Conservation (phyloP, 2,797 vertebrate species). For the Pseudochirops cupreus region DNA sequence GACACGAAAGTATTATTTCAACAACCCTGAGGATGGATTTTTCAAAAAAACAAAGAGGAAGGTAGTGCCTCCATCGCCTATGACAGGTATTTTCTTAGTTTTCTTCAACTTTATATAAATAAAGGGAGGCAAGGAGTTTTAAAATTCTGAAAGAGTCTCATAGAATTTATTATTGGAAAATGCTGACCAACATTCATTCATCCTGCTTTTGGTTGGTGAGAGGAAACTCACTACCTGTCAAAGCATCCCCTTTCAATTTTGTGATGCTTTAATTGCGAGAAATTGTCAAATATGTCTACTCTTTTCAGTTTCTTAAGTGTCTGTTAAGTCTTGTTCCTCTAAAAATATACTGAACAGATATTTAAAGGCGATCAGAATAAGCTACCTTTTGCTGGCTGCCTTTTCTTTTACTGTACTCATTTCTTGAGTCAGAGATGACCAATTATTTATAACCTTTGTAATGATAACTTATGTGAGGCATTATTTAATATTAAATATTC, state of each 20-base stretch:
- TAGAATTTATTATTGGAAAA: background rate
- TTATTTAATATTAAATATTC: conserved; percentile 21
- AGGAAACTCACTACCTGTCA: background rate
- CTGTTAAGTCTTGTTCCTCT: background rate
- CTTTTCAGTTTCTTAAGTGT: conserved; percentile 30
- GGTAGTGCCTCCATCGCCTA: conserved; percentile 98
- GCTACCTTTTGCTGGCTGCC: background rate
- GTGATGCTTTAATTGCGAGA: background rate
- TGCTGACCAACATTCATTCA: background rate
- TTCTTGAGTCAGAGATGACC: conserved; percentile 15
- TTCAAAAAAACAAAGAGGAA: conserved; percentile 99
- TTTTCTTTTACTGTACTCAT: conserved; percentile 36
- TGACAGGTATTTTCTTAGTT: conserved; percentile 92
- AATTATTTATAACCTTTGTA: conserved; percentile 34
- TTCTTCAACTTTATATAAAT: conserved; percentile 20
- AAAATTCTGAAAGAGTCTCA: conserved; percentile 31
- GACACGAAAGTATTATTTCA: conserved; percentile 99
- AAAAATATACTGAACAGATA: background rate
- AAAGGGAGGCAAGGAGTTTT: background rate
- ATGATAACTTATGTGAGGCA: background rate
- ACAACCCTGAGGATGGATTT: conserved; percentile 99
- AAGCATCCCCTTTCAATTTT: background rate
- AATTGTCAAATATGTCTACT: background rate
- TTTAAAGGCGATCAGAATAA: conserved; percentile 51
- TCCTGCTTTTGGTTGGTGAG: conserved; percentile 11